Evolutionary conservation across 2,888 invertebrate species (phyloP).

Genomic region (Hermodice carunculata): DNA sequence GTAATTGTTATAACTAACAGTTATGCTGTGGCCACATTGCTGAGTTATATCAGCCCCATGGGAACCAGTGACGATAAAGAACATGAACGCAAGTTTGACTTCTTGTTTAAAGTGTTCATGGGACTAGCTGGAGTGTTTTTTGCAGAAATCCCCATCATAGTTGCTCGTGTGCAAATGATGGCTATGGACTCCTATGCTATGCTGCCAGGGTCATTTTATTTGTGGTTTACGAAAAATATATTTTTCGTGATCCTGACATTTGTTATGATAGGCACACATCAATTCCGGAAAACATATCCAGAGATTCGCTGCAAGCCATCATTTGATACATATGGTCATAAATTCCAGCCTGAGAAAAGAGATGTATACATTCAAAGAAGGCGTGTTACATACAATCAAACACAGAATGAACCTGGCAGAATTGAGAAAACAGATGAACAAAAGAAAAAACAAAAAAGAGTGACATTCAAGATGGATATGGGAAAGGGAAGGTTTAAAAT

Average conservation of each 20-base stretch:
- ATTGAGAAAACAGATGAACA: background rate
- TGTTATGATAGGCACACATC: conserved; percentile 20
- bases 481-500: too few relatives aligned
- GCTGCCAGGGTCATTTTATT: conserved; percentile 36
- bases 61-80: background rate
- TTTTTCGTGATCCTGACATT: conserved; percentile 32
- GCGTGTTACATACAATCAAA: background rate
- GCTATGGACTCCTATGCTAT: background rate
- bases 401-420: too few relatives aligned
- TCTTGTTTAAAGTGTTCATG: conserved; percentile 34
- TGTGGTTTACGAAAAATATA: conserved; percentile 41
- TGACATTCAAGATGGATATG: conserved; percentile 10
- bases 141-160: conserved; percentile 39
- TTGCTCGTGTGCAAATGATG: conserved; percentile 40
- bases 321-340: conserved; percentile 34
- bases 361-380: conserved; percentile 37
- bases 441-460: background rate
- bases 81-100: conserved; percentile 19
- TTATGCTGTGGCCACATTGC: conserved; percentile 36
- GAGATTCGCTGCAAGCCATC: conserved; percentile 4
- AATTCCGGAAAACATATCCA: conserved; percentile 13
- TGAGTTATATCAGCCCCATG: conserved; percentile 39
- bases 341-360: conserved; percentile 45
- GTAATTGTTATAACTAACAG: conserved; percentile 28
- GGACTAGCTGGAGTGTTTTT: conserved; percentile 36